Percentiles rank a stretch among this genome's conserved stretches.
Conservation (phyloP, 2,797 vertebrate species). For the Pangasius krempfi region DNA sequence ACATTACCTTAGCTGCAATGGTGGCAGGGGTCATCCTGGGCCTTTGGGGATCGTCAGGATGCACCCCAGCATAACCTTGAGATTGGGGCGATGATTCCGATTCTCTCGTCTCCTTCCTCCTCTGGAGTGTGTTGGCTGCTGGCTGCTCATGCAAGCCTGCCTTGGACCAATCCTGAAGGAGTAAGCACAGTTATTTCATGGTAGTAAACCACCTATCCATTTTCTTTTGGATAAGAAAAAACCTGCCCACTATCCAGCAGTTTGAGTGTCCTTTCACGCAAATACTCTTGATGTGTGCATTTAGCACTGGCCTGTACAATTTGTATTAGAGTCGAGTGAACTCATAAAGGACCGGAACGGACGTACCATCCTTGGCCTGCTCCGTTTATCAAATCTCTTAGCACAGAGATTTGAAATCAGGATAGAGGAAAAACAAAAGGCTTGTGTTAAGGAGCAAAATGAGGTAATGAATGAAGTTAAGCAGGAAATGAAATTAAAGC, state of each 20-base stretch:
- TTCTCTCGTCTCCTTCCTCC: constrained; percentile 89
- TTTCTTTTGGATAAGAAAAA: constrained; percentile 62
- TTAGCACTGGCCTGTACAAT: constrained; percentile 25
- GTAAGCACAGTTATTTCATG: constrained; percentile 62
- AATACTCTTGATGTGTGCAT: constrained; percentile 4
- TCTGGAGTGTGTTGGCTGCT: constrained; percentile 77
- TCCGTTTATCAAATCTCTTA: constrained; percentile 66
- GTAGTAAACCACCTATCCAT: constrained; percentile 56
- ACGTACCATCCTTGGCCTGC: constrained; percentile 57
- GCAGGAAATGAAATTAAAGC: constrained; percentile 58
- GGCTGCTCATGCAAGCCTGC: constrained; percentile 88
- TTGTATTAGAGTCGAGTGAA: constrained; percentile 23
- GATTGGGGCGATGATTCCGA: constrained; percentile 76
- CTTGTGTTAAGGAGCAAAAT: constrained; percentile 65
- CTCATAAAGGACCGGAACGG: constrained; percentile 4
- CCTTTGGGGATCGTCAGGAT: constrained; percentile 79
- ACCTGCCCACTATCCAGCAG: constrained; percentile 72
- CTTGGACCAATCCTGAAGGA: constrained; percentile 93
- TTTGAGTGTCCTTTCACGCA: constrained; percentile 76
- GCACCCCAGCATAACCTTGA: constrained; percentile 67
- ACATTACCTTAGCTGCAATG: constrained; percentile 87
- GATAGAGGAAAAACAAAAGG: constrained; percentile 48
- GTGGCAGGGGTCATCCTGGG: constrained; percentile 84
- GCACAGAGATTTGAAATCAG: constrained; percentile 66
- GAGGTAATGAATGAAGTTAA: constrained; percentile 69